Conservation (phyloP, 1,140 invertebrate species). For the Sitobion miscanthi region DNA sequence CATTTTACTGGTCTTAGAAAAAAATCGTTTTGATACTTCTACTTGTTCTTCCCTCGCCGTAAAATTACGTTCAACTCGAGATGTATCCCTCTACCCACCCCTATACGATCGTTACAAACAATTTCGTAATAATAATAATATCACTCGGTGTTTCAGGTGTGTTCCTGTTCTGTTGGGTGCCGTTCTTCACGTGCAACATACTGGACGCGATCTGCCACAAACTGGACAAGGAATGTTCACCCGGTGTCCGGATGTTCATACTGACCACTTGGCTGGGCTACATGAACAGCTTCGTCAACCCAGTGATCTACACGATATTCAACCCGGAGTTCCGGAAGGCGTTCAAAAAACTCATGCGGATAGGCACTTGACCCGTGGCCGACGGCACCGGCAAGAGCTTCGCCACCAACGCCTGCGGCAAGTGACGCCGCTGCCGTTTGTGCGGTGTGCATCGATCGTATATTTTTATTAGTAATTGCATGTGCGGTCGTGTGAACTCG, state of each 20-base stretch:
- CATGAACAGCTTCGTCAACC: constrained; percentile 98
- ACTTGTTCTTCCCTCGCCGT: not conserved
- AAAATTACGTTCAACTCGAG: not conserved
- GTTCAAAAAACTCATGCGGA: constrained; percentile 88
- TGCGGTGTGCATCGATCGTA: no score
- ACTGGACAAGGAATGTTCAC: constrained; percentile 78
- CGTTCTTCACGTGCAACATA: constrained; percentile 98
- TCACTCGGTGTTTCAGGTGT: constrained; percentile 71
- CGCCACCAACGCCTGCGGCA: not conserved
- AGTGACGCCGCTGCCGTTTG: not conserved
- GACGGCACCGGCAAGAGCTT: constrained; percentile 31
- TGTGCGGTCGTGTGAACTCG: not conserved
- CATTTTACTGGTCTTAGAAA: not conserved
- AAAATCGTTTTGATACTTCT: not conserved
- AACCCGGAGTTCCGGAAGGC: constrained; percentile 99
- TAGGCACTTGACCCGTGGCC: constrained; percentile 61
- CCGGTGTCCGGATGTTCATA: constrained; percentile 89
- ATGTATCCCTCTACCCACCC: not conserved
- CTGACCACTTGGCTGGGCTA: constrained; percentile 98
- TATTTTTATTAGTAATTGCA: not conserved
- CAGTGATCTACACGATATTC: constrained; percentile 99
- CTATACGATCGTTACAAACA: no score
- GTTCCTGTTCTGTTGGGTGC: constrained; percentile 98
- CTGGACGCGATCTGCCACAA: constrained; percentile 95
- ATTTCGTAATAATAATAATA: no score